Conservation (phyloP, 2,797 vertebrate species). For the Scolopax rusticola region DNA sequence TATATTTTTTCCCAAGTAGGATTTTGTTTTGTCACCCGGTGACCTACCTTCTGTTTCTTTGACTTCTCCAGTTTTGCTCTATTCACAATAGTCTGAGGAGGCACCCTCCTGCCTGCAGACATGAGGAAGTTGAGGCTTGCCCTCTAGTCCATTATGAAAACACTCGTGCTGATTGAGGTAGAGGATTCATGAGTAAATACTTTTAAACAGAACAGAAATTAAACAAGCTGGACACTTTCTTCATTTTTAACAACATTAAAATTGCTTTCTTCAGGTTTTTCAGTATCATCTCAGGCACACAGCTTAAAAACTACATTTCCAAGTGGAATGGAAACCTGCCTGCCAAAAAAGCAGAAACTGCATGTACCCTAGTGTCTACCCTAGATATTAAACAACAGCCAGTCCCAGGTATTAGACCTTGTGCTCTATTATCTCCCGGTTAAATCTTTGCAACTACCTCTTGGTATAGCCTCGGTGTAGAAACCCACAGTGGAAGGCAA, state of each 20-base stretch:
- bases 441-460: neutral
- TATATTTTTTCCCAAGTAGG: neutral
- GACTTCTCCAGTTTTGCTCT: neutral
- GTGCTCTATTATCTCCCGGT: neutral
- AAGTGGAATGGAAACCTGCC: neutral
- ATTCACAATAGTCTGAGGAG: neutral
- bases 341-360: neutral
- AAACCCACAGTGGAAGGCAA: neutral
- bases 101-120: neutral
- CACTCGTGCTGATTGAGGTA: neutral
- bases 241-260: neutral
- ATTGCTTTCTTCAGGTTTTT: neutral
- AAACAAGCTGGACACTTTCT: neutral
- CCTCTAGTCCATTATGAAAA: neutral
- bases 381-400: neutral
- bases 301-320: neutral
- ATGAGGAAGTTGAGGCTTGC: neutral
- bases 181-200: neutral
- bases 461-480: neutral
- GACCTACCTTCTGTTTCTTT: neutral
- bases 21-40: neutral
- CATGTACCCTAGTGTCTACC: neutral
- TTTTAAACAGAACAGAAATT: neutral
- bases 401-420: neutral
- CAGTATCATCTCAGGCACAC: neutral